Evolutionary conservation across 2,113 vertebrate genomes (phyloP), one percentile per base, ranked within the genome.

Genomic region (Grammomys surdaster): DNA sequence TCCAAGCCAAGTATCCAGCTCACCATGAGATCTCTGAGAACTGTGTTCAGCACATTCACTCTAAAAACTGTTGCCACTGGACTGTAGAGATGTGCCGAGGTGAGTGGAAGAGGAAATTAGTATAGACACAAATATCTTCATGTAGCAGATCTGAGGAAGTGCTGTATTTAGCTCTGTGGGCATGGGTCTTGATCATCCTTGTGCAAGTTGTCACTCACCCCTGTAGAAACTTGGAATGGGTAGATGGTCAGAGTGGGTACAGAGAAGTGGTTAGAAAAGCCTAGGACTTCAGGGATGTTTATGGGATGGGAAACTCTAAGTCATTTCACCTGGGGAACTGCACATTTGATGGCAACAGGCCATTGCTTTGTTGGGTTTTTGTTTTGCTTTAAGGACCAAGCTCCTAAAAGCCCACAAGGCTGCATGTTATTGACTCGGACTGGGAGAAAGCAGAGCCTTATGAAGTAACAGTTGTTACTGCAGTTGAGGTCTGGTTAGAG

Each of bases 301-400:
- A 40, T 48, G 33, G 46, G 5, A 11, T 2, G 5, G 8, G 8
- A 11, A 13, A 51, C 46, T 81, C 56, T 75, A 14, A 58, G 36
- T 54, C 17, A 48, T 8, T n/a, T 93, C 67, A 58, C 73, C 76
- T 58, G 13, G 1, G 14, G 77, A 77, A 95, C 40, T 51, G 43
- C 81, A 90, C 28, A 63, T 8, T 46, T 97, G 75, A 90, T 33
- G 87, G 77, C 54, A 60, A 6, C 7, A 81, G 72, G 56, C 24
- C 7, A 63, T 17, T 84, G 43, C 77, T 40, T 19, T 22, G n/a
- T 43, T 89, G 48, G 36, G 11, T 40, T 56, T 63, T 76, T 56
- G 24, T 46, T 63, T 90, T 76, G 17, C 60, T 65, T 75, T 94
- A 77, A 96, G 56, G n/a, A 81, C 9, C 54, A 40, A 85, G 54